Base-by-base conservation (phyloP, 2,888 invertebrate genomes). In the Agonopterix alstromeriana region DNA sequence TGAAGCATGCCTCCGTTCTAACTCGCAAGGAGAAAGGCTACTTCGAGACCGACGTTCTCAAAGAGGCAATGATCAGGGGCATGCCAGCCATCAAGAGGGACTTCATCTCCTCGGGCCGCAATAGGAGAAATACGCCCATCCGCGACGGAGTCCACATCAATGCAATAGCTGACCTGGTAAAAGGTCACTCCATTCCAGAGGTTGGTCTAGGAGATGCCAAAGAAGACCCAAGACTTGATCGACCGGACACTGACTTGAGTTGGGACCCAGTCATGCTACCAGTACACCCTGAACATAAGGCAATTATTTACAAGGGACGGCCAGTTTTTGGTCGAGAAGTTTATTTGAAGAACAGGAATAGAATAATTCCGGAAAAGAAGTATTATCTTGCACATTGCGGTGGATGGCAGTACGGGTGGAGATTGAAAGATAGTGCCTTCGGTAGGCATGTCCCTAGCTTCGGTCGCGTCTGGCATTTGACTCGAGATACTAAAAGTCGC, bases 371-470 rank as follows among this genome's bases (percentile, higher is more conserved):
- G 0, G 77, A 77, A 48, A 50, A 67, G 7, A 74, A 67, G 51
- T 78, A 63, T 48, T 77, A 78, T 46, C 73, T 73, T 45, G 54
- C 42, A 11, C 68, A 71, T 54, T 52, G 58, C 9, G 54, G 45
- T 47, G 65, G 60, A 0, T 70, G 68, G 70, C 58, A 53, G 7
- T 74, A 66, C 35, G 78, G 78, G 0, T 78, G 75, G 75, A 61
- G 77, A 41, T 38, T 73, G 35, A 53, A 52, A 0, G 77, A 77
- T 12, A 74, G 75, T 46, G 60, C 35, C 46, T 73, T 74, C 41
- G 48, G 49, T 0, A 60, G 17, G 2, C 50, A 58, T 27, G 53
- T 48, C 2, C 66, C 71, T 1, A 10, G 27, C 35, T 57, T 43
- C 27, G 73, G 71, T 0, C 66, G 71, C 9, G 67, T 69, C 4